Base-by-base conservation (phyloP, 2,797 vertebrate genomes). In the Gymnothorax javanicus region DNA sequence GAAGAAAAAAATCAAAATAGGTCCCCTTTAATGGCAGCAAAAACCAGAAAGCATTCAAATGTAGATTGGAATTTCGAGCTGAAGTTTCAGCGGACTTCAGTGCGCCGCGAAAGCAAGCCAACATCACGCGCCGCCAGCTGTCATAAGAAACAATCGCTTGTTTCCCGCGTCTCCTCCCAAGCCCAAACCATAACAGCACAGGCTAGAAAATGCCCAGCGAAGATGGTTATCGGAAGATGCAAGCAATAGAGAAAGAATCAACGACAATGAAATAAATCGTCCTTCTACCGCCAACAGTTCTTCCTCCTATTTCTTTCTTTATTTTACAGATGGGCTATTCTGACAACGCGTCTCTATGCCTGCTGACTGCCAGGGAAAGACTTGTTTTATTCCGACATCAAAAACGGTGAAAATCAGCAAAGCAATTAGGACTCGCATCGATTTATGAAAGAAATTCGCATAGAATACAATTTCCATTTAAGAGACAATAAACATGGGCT, bases 201-300 rank as follows among this genome's bases (percentile, higher is more conserved):
- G 64, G 7, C 23, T 69, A 0, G 15, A 93, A 95, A 87, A 93
- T 91, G 91, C 89, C 92, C 91, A 92, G 4, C 57, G 23, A 27
- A 9, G 27, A 92, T 92, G 94, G 91, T 88, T 89, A 90, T 93
- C 94, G 93, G 90, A 87, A 94, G 89, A 13, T 23, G 15, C 73
- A 82, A 64, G 87, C 91, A 93, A 93, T 77, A 88, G 89, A 94
- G 90, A 92, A 93, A 83, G 92, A 95, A 95, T 93, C 93, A 91
- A 93, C 93, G 91, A 86, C 92, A 90, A 91, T 88, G 90, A 90
- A 89, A 91, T 89, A 92, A 88, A 88, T 90, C 94, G 90, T 23
- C 54, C 79, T 82, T 92, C 87, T 91, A 92, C 88, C 91, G 87
- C 89, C 87, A 90, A 88, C 90, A 52, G 15, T 79, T 79, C 75